Evolutionary conservation across 2,888 invertebrate genomes (phyloP).

Genomic region (Ptychoptera contaminata): DNA sequence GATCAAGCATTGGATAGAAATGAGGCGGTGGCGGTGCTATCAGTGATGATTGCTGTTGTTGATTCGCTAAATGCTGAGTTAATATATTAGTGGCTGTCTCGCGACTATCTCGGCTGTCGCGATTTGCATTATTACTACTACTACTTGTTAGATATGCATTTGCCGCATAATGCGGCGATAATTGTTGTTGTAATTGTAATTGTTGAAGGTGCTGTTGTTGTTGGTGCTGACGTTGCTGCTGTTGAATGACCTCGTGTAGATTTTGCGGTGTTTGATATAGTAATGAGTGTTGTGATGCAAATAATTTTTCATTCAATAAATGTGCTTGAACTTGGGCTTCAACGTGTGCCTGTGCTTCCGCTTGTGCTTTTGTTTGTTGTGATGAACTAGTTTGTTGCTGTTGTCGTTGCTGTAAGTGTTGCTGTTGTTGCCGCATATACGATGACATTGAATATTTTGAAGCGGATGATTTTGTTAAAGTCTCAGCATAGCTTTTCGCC

Average conservation of each 20-base stretch:
- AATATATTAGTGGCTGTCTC: not conserved
- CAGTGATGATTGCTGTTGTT: not conserved
- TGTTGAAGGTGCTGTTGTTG: not conserved
- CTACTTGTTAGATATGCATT: too few species aligned
- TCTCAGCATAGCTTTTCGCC: too few species aligned
- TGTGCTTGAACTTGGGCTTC: not conserved
- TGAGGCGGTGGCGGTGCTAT: slow-evolving; percentile 4
- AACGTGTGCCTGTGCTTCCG: not conserved
- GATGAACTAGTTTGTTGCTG: not conserved
- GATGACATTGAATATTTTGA: not conserved
- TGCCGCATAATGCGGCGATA: not conserved
- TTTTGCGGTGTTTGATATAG: too few species aligned
- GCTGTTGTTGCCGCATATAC: not conserved
- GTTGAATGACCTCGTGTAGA: too few species aligned
- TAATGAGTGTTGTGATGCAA: too few species aligned
- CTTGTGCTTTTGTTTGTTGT: not conserved
- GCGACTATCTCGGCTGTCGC: not conserved
- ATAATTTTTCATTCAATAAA: too few species aligned
- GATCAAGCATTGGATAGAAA: slow-evolving; percentile 11
- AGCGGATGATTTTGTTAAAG: too few species aligned
- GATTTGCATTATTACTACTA: not conserved
- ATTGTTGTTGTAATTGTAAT: not conserved
- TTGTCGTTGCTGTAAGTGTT: not conserved
- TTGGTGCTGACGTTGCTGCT: not conserved
- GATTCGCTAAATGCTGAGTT: too few species aligned